phyloP scores from a whole-genome alignment of 2,888 invertebrate species.

The Orthosia incerta region DNA sequence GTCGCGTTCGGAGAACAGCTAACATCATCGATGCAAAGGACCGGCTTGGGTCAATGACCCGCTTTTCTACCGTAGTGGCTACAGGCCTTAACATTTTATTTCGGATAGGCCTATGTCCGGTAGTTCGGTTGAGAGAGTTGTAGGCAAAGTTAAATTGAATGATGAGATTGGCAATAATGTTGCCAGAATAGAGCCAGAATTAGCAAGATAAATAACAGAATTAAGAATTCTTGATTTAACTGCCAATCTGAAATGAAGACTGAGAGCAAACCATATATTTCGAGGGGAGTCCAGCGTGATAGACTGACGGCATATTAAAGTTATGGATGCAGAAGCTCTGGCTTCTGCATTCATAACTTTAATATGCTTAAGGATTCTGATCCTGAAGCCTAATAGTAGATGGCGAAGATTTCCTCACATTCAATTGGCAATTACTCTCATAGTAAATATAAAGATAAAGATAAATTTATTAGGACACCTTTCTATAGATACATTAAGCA shows the following conservation, averaged over 20 bases:
- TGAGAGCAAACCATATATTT: background rate
- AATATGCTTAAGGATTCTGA: too few relatives aligned
- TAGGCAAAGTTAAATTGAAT: background rate
- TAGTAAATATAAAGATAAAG: too few relatives aligned
- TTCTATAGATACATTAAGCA: too few relatives aligned
- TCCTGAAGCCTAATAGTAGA: background rate
- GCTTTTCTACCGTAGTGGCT: conserved; percentile 43
- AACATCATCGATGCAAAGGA: conserved; percentile 37
- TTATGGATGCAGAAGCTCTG: background rate
- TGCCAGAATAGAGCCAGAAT: background rate
- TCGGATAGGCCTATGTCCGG: conserved; percentile 14
- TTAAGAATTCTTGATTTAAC: too few relatives aligned
- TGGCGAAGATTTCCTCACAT: background rate
- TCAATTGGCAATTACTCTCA: background rate
- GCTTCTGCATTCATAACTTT: too few relatives aligned
- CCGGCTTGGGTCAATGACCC: conserved; percentile 43
- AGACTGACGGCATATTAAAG: background rate
- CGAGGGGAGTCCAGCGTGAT: background rate
- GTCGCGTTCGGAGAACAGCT: conserved; percentile 37
- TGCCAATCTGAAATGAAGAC: background rate
- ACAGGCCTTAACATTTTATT: conserved; percentile 35
- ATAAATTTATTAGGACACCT: too few relatives aligned
- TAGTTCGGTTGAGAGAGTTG: background rate
- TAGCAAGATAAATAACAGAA: background rate
- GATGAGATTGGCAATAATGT: background rate